Percentiles rank a stretch among this genome's conserved stretches.
Conservation (phyloP, 2,888 invertebrate species). For the Torymus tubicola region DNA sequence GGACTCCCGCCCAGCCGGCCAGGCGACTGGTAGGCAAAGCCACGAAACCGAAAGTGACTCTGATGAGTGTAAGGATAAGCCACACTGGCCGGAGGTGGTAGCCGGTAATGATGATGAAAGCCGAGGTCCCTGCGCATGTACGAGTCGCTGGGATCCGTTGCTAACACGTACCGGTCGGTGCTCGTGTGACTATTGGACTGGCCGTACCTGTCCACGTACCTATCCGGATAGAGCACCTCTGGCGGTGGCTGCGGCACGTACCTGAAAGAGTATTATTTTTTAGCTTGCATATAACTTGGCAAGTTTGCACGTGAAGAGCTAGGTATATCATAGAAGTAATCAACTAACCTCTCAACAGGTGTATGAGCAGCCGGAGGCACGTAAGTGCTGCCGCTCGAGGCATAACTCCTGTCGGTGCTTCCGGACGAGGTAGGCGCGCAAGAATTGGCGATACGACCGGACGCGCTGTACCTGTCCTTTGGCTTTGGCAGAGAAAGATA, state of each 20-base stretch:
- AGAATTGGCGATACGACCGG: conserved; percentile 66
- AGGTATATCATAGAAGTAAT: too few relatives aligned
- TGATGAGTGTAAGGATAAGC: conserved; percentile 65
- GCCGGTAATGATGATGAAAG: conserved; percentile 79
- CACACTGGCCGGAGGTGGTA: conserved; percentile 75
- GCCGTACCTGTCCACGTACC: conserved; percentile 79
- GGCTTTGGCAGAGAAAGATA: conserved; percentile 73
- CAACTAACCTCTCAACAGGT: conserved; percentile 81
- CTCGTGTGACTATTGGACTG: conserved; percentile 85
- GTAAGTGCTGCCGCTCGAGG: conserved; percentile 73
- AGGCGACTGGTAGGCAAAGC: conserved; percentile 74
- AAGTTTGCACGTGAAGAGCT: too few relatives aligned
- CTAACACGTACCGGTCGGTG: conserved; percentile 84
- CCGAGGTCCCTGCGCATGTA: conserved; percentile 80
- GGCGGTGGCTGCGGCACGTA: conserved; percentile 80
- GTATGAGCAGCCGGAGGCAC: conserved; percentile 86
- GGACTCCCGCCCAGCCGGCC: conserved; percentile 75
- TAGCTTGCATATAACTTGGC: too few relatives aligned
- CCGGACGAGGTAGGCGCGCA: conserved; percentile 64
- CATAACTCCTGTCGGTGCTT: conserved; percentile 68
- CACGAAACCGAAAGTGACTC: conserved; percentile 72
- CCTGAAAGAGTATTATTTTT: conserved; percentile 41
- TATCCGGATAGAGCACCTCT: conserved; percentile 73
- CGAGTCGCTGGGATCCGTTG: conserved; percentile 77
- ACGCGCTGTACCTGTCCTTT: conserved; percentile 70